phyloP scores from a whole-genome alignment of 23 tunicate species.

The Oikopleura dioica region DNA sequence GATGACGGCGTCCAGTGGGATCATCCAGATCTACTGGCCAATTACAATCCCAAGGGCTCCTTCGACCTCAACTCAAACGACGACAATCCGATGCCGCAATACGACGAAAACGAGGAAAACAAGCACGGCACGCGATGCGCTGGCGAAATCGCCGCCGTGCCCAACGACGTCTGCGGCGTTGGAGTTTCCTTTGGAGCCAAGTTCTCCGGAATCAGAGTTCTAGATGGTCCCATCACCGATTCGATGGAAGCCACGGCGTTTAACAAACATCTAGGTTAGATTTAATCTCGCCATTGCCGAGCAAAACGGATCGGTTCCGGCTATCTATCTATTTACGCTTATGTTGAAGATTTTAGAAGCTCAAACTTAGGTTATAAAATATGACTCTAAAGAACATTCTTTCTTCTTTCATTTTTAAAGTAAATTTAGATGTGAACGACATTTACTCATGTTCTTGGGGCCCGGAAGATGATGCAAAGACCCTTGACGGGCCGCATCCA shows the following conservation, averaged over 20 bases:
- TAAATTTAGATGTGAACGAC: conserved; percentile 66
- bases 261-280: conserved; percentile 41
- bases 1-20: conserved; percentile 97
- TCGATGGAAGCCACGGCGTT: conserved; percentile 88
- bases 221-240: conserved; percentile 90
- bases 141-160: conserved; percentile 85
- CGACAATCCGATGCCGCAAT: conserved; percentile 56
- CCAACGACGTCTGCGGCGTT: conserved; percentile 59
- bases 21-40: conserved; percentile 59
- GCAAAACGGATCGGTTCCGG: too few species aligned
- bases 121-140: conserved; percentile 94
- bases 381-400: too few species aligned
- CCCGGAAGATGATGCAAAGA: conserved; percentile 93
- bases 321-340: too few species aligned
- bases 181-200: conserved; percentile 62
- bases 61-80: conserved; percentile 78
- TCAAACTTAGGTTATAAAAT: too few species aligned
- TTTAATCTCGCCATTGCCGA: too few species aligned
- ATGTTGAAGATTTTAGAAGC: too few species aligned
- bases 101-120: conserved; percentile 40
- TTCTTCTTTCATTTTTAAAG: too few species aligned
- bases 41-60: conserved; percentile 54
- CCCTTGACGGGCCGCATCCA: conserved; percentile 85
- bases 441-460: conserved; percentile 98
- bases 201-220: conserved; percentile 61